Evolutionary conservation across 2,113 vertebrate species (phyloP), one percentile per base, ranked within the genome.

Genomic region (Oxyruncus cristatus): DNA sequence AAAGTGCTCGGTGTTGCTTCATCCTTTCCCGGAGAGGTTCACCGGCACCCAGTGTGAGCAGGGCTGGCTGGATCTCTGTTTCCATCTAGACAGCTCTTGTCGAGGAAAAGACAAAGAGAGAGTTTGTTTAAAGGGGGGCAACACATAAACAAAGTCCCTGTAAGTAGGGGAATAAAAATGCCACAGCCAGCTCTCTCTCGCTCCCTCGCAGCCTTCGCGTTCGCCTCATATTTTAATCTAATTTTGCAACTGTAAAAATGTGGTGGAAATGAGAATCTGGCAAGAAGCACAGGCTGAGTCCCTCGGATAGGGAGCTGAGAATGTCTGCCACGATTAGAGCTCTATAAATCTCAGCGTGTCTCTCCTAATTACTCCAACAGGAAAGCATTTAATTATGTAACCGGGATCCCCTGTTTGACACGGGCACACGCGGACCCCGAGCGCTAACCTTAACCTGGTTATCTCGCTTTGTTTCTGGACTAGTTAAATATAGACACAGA

Each of bases 401-500:
- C 44, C 93, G 88, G 96, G 88, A 76, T 23, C 35, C 39, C 81
- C 80, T 58, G 35, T 49, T 90, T 52, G 96, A 33, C 92, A 59
- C 77, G 46, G 82, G 66, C 82, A 18, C 67, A 24, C 65, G 73
- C 4, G 61, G 53, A 85, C 39, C 49, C 89, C 2, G 1, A 72
- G 39, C 88, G 19, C 92, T 49, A 83, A 78, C 94, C 91, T 94
- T 56, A 89, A 84, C 91, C 82, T 93, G 94, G 75, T 80, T 80
- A 94, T 95, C 94, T 91, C 30, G 4, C 95, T 90, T 88, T 79
- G 77, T 62, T 96, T 93, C 85, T 90, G 93, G 73, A 44, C 94
- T 85, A 24, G 91, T 96, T 97, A 95, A 96, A 96, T 94, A 92
- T 47, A 97, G 92, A 80, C 12, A 63, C 88, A 92, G 95, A 87